Evolutionary conservation across 2,113 vertebrate species (phyloP), one percentile per base, ranked within the genome.

Genomic region (Silurus meridionalis): DNA sequence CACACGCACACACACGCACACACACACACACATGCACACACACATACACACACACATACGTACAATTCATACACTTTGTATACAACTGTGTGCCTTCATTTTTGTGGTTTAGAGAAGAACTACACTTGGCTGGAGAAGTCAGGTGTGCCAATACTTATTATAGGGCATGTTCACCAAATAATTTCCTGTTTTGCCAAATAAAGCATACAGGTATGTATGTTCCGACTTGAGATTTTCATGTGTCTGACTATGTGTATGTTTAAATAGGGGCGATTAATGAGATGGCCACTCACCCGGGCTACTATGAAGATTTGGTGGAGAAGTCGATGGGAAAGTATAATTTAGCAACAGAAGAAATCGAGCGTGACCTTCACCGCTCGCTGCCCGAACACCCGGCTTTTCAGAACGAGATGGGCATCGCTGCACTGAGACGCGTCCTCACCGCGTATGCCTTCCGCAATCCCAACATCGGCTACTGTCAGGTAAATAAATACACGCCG

Each of bases 371-470:
- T 63, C 98, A 99, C 90, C 98, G 98, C 89, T 99, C 98, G 1
- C 97, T 99, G 14, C 98, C 98, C 0, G 98, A 99, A 13, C 98
- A 99, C 84, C 98, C 98, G 0, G 98, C 98, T 0, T 99, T 99
- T 91, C 98, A 99, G 94, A 99, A 99, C 0, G 98, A 99, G 93
- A 99, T 99, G 95, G 98, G 98, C 78, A 99, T 99, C 63, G 98
- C 97, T 0, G 98, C 98, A 37, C 94, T 99, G 69, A 95, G 98
- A 86, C 95, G 98, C 87, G 98, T 99, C 66, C 93, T 99, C 81
- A 99, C 98, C 0, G 98, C 98, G 3, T 99, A 99, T 46, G 98
- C 98, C 0, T 99, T 99, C 91, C 96, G 97, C 74, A 99, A 99
- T 91, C 98, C 98, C 86, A 98, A 97, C 92, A 99, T 99, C 57